phyloP scores from a whole-genome alignment of 2,113 vertebrate genomes.

The Fregetta grallaria region DNA sequence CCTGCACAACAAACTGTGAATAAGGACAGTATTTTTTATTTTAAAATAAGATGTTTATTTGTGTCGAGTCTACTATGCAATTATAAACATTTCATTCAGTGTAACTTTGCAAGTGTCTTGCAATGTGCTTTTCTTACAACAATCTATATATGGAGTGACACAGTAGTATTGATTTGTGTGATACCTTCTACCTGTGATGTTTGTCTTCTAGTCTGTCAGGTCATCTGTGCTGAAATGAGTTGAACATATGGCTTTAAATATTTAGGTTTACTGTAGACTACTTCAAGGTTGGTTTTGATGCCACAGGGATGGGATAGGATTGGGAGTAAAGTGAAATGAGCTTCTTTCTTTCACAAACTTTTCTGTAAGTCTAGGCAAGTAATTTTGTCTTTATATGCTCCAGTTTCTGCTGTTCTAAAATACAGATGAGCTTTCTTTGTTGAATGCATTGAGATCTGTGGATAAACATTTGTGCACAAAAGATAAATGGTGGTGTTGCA shows the following conservation, averaged over 20 bases:
- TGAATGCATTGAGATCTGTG: neutral
- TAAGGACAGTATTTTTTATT: neutral
- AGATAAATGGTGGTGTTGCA: neutral
- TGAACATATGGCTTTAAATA: constrained; percentile 1
- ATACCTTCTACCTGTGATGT: neutral
- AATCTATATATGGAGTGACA: neutral
- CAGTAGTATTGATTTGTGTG: neutral
- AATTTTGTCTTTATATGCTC: neutral
- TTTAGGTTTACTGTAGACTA: neutral
- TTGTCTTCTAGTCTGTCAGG: neutral
- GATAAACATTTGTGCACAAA: neutral
- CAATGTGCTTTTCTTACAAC: neutral
- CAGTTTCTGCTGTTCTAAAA: neutral
- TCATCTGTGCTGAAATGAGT: neutral
- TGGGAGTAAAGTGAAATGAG: neutral
- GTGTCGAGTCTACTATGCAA: neutral
- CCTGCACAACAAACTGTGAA: neutral
- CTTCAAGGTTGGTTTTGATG: neutral
- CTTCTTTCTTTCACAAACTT: neutral
- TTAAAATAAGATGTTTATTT: neutral
- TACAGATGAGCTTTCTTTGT: neutral
- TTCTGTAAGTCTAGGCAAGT: neutral
- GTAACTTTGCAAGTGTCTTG: neutral
- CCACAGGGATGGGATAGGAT: neutral
- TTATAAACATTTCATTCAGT: constrained; percentile 17